Conservation (phyloP, 2,888 invertebrate species). For the Chrysolina americana region DNA sequence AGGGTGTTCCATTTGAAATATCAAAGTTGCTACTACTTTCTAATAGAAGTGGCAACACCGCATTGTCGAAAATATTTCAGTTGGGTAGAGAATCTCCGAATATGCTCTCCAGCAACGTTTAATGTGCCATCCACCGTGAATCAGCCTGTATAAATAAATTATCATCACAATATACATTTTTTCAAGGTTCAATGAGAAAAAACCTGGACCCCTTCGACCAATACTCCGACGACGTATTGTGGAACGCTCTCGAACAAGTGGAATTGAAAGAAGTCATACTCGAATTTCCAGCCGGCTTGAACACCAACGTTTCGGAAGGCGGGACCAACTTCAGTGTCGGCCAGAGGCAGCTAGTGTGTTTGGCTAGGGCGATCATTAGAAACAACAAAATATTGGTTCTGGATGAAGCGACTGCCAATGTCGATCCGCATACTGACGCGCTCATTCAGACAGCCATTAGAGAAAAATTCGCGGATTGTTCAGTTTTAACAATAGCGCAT, state of each 20-base stretch:
- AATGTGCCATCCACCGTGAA: too few relatives aligned
- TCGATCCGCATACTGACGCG: slow-evolving; percentile 85
- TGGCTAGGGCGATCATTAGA: slow-evolving; percentile 77
- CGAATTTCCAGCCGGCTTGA: slow-evolving; percentile 73
- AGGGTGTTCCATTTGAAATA: too few relatives aligned
- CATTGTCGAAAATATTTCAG: too few relatives aligned
- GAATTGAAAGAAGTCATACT: slow-evolving; percentile 71
- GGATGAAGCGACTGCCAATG: slow-evolving; percentile 88
- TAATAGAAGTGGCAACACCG: too few relatives aligned
- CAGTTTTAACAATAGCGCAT: slow-evolving; percentile 90
- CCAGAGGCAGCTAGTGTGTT: slow-evolving; percentile 73
- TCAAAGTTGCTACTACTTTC: too few relatives aligned
- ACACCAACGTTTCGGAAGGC: slow-evolving; percentile 74
- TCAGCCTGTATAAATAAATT: too few relatives aligned
- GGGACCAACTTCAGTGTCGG: slow-evolving; percentile 70
- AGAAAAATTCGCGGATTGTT: slow-evolving; percentile 82
- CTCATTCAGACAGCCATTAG: slow-evolving; percentile 86
- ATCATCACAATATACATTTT: too few relatives aligned
- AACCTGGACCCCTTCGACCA: slow-evolving; percentile 63
- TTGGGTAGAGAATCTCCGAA: too few relatives aligned
- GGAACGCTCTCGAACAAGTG: slow-evolving; percentile 66
- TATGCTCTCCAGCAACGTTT: too few relatives aligned
- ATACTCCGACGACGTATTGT: slow-evolving; percentile 58
- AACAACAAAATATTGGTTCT: slow-evolving; percentile 66
- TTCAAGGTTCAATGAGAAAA: slow-evolving; percentile 71